These are phyloP conservation scores for Lasioglossum lativentre DNA, from an alignment of 2,888 invertebrate genomes.

Conservation along the genomic window DNA sequence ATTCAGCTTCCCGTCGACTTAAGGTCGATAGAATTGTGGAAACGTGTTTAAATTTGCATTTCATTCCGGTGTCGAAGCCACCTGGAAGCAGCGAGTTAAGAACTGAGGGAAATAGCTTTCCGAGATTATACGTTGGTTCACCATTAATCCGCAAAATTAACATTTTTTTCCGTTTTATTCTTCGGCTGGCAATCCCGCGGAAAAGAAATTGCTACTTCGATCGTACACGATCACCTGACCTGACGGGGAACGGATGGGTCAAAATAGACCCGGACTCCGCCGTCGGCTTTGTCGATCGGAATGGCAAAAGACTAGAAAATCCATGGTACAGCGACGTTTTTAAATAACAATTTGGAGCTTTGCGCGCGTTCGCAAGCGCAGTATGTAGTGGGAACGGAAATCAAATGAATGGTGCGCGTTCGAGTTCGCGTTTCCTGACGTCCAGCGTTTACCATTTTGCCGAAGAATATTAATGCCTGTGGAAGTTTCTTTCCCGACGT, in stretches of 20 bases:
- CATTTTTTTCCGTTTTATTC: slow-evolving; percentile 7
- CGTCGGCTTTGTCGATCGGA: too few relatives aligned
- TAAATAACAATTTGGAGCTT: not conserved
- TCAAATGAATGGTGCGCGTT: not conserved
- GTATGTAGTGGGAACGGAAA: not conserved
- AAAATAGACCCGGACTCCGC: too few relatives aligned
- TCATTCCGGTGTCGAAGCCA: slow-evolving; percentile 65
- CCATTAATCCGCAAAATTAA: slow-evolving; percentile 55
- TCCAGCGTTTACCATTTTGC: slow-evolving; percentile 3
- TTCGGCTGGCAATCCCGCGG: not conserved
- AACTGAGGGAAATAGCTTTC: slow-evolving; percentile 31
- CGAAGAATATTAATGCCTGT: slow-evolving; percentile 48
- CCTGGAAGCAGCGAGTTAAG: slow-evolving; percentile 38
- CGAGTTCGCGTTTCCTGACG: not conserved
- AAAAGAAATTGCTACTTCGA: not conserved
- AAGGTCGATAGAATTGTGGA: slow-evolving; percentile 69
- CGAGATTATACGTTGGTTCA: slow-evolving; percentile 33
- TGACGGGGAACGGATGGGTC: too few relatives aligned
- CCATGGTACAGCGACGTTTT: not conserved
- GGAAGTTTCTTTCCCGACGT: slow-evolving; percentile 22
- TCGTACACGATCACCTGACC: not conserved
- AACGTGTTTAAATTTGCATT: slow-evolving; percentile 75
- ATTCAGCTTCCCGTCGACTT: slow-evolving; percentile 48
- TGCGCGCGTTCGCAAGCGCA: not conserved
- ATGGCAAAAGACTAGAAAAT: not conserved